Base-by-base conservation (phyloP, 1,140 invertebrate genomes). In the Oncopodura yosiiana region DNA sequence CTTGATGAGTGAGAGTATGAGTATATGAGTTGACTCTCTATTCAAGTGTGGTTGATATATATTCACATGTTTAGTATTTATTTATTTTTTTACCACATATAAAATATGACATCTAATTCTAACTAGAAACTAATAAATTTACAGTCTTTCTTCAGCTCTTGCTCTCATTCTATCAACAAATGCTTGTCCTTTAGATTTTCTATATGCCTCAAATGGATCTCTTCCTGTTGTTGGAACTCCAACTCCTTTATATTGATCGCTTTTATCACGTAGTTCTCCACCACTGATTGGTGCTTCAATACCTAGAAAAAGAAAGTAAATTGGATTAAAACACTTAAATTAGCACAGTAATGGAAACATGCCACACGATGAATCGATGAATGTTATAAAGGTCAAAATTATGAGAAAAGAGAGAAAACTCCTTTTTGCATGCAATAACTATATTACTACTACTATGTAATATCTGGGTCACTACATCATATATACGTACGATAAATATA, bases 151-250 rank as follows among this genome's bases (percentile, higher is more conserved):
- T 62, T 94, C 83, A 16, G 87, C 87, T 68, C 91, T 77, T 21
- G 88, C 86, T 69, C 90, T 90, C 91, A 97, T 96, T 66, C 92
- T 77, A 50, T 88, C 89, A 51, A 95, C 94, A 74, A 95, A 96
- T 41, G 90, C 90, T 66, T 92, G 87, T 43, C 90, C 90, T 74
- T 94, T 95, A 68, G 86, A 94, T 72, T 96, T 96, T 52, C 94
- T 78, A 73, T 95, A 97, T 68, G 89, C 91, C 73, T 97, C 94
- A 69, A 94, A 98, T 0, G 93, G 93, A 76, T 94, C 91, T 67
- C 87, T 88, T 53, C 92, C 73, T 68, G 84, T 89, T 52, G 88
- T 80, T 14, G 14, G 24, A n/a, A 74, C 62, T 36, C 92, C 93
- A 41, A 95, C 81, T 60, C 91, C 89, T 77, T 90, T 94, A 69